Evolutionary conservation across 2,888 invertebrate genomes (phyloP).

Genomic region (Dicyrtomina minuta): DNA sequence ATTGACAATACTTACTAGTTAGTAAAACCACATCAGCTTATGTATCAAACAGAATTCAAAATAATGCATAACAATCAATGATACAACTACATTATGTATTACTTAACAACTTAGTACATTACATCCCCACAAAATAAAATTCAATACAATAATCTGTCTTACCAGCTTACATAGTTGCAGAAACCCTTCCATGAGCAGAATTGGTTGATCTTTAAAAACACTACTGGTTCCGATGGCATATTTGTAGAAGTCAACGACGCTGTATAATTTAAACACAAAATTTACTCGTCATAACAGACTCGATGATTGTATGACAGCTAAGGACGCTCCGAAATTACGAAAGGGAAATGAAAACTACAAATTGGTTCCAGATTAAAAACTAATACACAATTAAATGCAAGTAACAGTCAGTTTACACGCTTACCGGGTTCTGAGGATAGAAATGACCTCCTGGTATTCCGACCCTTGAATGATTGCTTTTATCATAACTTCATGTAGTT

Average conservation of each 20-base stretch:
- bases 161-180: slow-evolving; percentile 38
- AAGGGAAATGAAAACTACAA: too few species aligned
- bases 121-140: too few species aligned
- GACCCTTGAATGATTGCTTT: slow-evolving; percentile 43
- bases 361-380: background rate
- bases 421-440: slow-evolving; percentile 42
- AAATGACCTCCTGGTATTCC: slow-evolving; percentile 34
- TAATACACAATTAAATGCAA: background rate
- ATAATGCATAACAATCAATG: slow-evolving; percentile 6
- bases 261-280: background rate
- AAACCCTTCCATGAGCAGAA: slow-evolving; percentile 34
- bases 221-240: background rate
- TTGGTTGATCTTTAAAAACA: slow-evolving; percentile 10
- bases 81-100: background rate
- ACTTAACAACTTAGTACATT: too few species aligned
- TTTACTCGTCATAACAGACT: background rate
- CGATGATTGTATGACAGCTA: too few species aligned
- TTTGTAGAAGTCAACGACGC: slow-evolving; percentile 8
- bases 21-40: too few species aligned
- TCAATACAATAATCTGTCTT: too few species aligned
- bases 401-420: background rate
- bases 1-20: too few species aligned
- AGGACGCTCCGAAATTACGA: too few species aligned
- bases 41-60: too few species aligned
- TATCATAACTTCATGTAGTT: slow-evolving; percentile 32